Evolutionary conservation across 2,113 vertebrate genomes (phyloP), one percentile per base, ranked within the genome.

Genomic region (Centrocercus urophasianus): DNA sequence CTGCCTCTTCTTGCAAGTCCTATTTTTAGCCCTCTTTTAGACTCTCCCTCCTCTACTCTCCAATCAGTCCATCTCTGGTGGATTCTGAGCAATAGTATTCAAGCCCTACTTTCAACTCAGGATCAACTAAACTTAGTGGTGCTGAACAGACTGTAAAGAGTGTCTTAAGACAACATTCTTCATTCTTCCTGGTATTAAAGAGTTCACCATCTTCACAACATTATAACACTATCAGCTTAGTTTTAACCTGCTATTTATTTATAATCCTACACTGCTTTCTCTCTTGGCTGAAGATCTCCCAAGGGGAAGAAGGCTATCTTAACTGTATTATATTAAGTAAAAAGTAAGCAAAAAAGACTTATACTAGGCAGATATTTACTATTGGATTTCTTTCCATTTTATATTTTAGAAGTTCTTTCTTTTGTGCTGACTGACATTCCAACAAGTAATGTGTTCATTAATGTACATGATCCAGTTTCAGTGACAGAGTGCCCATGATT

Each of bases 1-100:
- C 50, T 77, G 54, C 21, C 48, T 87, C 78, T 91, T 79, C 74
- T 48, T 21, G 34, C 30, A 86, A 88, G 7, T 28, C 34, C 76
- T 96, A 83, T 86, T 91, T 96, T 93, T 83, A 95, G 90, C 19
- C 28, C 32, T 50, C 65, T 64, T 65, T 50, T 57, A 10, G 42
- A 73, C 67, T 83, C 36, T 50, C 61, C 43, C 32, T 69, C 21
- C 21, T 43, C 60, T 65, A 6, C 63, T 86, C 38, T 42, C 45
- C 48, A 28, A 38, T 54, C 50, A 80, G n/a, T 21, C 43, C 56
- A 76, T 42, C 56, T 80, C 56, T 0, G 59, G 54, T 28, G 38
- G 38, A 38, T 38, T 38, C 30, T 2, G 1, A 90, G 92, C 56
- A 76, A 40, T 2, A 59, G 40, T n/a, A 81, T 47, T 79, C 67